These are phyloP conservation scores for Cephus pygmeus DNA, from an alignment of 2,888 invertebrate species.

Conservation along the genomic window DNA sequence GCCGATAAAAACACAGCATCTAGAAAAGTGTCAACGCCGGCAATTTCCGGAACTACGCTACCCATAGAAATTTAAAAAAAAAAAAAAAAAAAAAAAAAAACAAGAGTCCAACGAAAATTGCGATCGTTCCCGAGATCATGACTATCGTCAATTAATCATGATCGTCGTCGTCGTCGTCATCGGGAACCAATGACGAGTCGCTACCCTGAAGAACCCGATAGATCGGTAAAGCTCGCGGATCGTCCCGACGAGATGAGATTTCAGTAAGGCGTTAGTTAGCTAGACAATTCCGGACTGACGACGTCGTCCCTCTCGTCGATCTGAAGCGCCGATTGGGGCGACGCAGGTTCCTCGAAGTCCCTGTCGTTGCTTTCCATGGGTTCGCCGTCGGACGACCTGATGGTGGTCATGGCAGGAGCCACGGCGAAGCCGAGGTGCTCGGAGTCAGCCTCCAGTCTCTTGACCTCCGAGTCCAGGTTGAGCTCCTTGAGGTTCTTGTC, in stretches of 20 bases:
- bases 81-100: too few relatives aligned
- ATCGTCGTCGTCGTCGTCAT: background rate
- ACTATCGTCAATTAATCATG: background rate
- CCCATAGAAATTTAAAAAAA: background rate
- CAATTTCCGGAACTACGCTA: background rate
- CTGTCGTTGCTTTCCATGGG: conserved; percentile 18
- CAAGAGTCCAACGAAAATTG: background rate
- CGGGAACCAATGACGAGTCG: background rate
- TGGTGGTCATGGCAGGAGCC: conserved; percentile 14
- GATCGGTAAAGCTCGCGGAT: background rate
- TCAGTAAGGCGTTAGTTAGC: conserved; percentile 31
- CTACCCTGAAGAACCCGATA: background rate
- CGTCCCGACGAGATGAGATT: background rate
- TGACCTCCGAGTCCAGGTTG: conserved; percentile 16
- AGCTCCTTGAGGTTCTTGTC: conserved; percentile 21
- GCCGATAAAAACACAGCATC: background rate
- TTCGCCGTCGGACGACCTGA: conserved; percentile 19
- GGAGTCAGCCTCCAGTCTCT: conserved; percentile 4
- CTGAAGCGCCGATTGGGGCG: conserved; percentile 23
- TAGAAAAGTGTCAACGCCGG: background rate
- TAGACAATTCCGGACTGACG: conserved; percentile 32
- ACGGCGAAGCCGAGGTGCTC: conserved; percentile 14
- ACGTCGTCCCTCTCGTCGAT: conserved; percentile 31
- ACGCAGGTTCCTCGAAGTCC: conserved; percentile 27
- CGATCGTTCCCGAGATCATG: background rate